phyloP scores from a whole-genome alignment of 2,113 vertebrate genomes.

The Micronycteris hirsuta region DNA sequence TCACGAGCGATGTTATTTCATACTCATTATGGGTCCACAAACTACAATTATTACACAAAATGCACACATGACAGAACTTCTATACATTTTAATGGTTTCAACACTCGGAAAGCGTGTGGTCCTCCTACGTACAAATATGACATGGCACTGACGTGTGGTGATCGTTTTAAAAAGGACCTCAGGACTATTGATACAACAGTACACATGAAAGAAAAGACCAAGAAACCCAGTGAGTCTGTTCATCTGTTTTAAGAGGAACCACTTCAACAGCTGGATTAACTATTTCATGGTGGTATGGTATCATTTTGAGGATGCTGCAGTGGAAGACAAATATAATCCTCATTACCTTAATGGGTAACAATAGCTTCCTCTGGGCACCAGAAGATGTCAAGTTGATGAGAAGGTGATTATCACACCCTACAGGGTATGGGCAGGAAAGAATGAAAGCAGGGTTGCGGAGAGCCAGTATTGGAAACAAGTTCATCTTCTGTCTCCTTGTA shows the following conservation, averaged over 20 bases:
- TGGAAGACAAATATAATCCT: not conserved
- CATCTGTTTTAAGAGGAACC: not conserved
- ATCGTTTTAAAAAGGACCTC: not conserved
- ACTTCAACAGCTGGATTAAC: not conserved
- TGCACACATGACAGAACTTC: not conserved
- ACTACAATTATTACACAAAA: not conserved
- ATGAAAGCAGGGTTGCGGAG: not conserved
- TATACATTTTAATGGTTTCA: not conserved
- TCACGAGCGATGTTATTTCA: not conserved
- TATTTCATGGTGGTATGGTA: not conserved
- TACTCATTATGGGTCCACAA: not conserved
- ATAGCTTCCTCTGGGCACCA: not conserved
- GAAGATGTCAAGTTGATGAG: not conserved
- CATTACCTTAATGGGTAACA: not conserved
- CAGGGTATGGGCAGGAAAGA: not conserved
- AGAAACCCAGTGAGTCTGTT: not conserved
- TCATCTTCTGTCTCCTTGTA: not conserved
- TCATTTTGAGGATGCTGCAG: not conserved
- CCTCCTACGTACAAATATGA: not conserved
- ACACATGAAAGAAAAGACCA: not conserved
- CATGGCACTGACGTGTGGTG: not conserved
- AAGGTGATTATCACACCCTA: constrained; percentile 12
- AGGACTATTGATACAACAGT: not conserved
- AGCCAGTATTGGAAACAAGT: not conserved
- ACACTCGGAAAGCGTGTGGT: not conserved